Conservation (phyloP, 1,140 invertebrate genomes). For the Drosophila nebulosa region DNA sequence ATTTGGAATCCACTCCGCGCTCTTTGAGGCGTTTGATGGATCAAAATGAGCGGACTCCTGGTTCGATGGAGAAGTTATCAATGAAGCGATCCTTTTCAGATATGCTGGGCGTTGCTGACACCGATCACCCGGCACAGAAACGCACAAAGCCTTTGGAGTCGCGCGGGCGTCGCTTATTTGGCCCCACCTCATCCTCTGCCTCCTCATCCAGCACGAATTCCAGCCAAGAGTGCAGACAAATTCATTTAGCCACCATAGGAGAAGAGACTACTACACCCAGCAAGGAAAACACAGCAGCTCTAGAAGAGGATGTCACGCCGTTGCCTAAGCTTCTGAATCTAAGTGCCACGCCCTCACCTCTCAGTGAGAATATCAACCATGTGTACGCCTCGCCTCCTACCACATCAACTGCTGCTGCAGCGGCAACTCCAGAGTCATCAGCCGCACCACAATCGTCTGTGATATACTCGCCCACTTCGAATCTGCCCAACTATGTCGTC, state of each 20-base stretch:
- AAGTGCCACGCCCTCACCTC: conserved; percentile 45
- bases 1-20: conserved; percentile 82
- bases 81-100: conserved; percentile 70
- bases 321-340: conserved; percentile 16
- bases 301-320: conserved; percentile 29
- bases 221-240: conserved; percentile 8
- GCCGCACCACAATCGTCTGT: conserved; percentile 16
- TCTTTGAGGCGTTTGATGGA: conserved; percentile 81
- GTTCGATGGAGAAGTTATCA: conserved; percentile 58
- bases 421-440: background rate
- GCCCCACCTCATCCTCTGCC: conserved; percentile 35
- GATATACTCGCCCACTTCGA: conserved; percentile 85
- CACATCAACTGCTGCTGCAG: conserved; percentile 42
- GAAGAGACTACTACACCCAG: conserved; percentile 41
- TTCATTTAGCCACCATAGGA: conserved; percentile 40
- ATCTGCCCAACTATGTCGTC: conserved; percentile 89
- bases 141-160: conserved; percentile 80
- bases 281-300: conserved; percentile 60
- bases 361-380: conserved; percentile 62
- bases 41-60: conserved; percentile 74
- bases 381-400: conserved; percentile 62
- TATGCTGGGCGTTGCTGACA: conserved; percentile 54
- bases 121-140: conserved; percentile 61
- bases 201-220: background rate
- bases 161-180: conserved; percentile 60